phyloP scores from a whole-genome alignment of 2,113 vertebrate genomes.

The Forbesichthys agassizii region DNA sequence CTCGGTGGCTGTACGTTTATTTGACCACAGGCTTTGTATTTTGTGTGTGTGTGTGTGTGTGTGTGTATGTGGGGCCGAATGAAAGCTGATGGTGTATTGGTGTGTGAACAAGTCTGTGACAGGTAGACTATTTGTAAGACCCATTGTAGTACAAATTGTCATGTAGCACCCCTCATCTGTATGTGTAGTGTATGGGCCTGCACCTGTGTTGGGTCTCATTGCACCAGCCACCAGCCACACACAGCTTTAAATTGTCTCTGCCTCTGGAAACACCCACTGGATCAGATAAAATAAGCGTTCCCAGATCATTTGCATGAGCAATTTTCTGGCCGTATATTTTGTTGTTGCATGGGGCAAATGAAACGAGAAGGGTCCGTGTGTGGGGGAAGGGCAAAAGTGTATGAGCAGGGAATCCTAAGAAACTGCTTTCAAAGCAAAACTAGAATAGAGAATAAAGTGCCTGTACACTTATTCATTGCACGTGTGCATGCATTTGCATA shows the following conservation, averaged over 20 bases:
- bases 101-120: slow-evolving; percentile 28
- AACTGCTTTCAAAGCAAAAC: slow-evolving; percentile 63
- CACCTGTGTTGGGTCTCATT: slow-evolving; percentile 20
- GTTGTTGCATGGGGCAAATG: neutral
- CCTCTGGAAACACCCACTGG: slow-evolving; percentile 11
- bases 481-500: slow-evolving; percentile 51
- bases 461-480: slow-evolving; percentile 49
- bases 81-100: slow-evolving; percentile 6
- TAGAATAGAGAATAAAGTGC: slow-evolving; percentile 61
- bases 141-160: neutral
- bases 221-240: slow-evolving; percentile 9
- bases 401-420: slow-evolving; percentile 36
- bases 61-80: slow-evolving; percentile 31
- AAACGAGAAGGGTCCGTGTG: neutral
- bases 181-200: slow-evolving; percentile 1
- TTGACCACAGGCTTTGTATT: slow-evolving; percentile 37
- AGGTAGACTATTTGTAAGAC: slow-evolving; percentile 4
- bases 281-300: slow-evolving; percentile 44
- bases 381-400: neutral
- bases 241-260: slow-evolving; percentile 3
- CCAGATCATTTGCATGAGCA: slow-evolving; percentile 45
- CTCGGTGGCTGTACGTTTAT: slow-evolving; percentile 56
- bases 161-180: neutral
- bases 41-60: slow-evolving; percentile 30
- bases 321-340: slow-evolving; percentile 13